Evolutionary conservation across 2,113 vertebrate genomes (phyloP).

Genomic region (Clupea harengus): DNA sequence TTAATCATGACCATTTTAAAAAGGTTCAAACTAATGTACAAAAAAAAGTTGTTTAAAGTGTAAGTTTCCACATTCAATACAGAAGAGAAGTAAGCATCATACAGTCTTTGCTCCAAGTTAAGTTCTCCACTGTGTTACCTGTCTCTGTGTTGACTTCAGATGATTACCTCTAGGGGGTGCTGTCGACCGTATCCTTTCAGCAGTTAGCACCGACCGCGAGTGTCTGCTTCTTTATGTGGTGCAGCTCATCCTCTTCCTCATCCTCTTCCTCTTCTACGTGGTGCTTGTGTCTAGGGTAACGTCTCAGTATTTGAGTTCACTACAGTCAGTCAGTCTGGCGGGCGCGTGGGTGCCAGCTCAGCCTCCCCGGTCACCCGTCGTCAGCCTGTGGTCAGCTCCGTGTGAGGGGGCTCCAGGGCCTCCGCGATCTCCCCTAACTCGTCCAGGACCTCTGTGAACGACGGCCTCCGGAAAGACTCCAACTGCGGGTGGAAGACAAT

Average conservation of each 20-base stretch:
- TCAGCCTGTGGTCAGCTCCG: slow-evolving; percentile 64
- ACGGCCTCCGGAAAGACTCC: slow-evolving; percentile 79
- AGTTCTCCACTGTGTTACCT: background rate
- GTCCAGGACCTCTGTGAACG: slow-evolving; percentile 80
- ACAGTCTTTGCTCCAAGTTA: background rate
- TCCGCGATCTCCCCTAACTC: slow-evolving; percentile 75
- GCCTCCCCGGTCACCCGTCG: background rate
- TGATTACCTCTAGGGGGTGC: background rate
- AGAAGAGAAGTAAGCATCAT: background rate
- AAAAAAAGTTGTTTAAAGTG: background rate
- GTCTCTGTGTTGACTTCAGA: background rate
- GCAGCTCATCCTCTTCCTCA: background rate
- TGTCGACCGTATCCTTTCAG: background rate
- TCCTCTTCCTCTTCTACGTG: background rate
- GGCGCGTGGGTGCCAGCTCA: too few species aligned
- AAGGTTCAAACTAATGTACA: background rate
- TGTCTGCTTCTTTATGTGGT: background rate
- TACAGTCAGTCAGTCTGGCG: background rate
- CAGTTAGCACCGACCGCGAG: background rate
- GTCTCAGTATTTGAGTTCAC: background rate
- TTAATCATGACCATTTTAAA: background rate
- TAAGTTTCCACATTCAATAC: background rate
- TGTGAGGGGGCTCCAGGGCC: slow-evolving; percentile 66
- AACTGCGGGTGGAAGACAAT: slow-evolving; percentile 60
- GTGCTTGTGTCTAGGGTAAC: background rate